Evolutionary conservation across 2,888 invertebrate genomes (phyloP).

Genomic region (Clitarchus hookeri): DNA sequence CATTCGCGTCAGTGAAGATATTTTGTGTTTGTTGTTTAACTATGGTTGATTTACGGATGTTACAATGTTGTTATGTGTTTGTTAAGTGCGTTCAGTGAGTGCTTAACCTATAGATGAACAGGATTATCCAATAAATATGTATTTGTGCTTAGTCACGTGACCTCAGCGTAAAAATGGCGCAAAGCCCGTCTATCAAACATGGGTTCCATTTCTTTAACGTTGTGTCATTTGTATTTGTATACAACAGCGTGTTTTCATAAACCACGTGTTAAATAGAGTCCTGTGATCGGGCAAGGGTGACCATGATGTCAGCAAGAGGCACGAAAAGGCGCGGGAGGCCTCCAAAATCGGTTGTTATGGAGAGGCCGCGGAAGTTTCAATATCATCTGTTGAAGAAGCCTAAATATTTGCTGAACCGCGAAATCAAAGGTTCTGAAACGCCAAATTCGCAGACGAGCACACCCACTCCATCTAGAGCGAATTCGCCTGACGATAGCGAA

Average conservation of each 20-base stretch:
- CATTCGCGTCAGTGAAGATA: slow-evolving; percentile 70
- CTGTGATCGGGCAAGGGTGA: slow-evolving; percentile 64
- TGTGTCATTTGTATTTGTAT: slow-evolving; percentile 80
- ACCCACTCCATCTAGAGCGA: slow-evolving; percentile 78
- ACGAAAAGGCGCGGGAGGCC: slow-evolving; percentile 90
- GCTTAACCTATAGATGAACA: slow-evolving; percentile 35
- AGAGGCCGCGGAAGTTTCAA: slow-evolving; percentile 83
- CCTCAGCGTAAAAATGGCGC: slow-evolving; percentile 64
- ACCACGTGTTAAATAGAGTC: slow-evolving; percentile 70
- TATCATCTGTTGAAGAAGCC: slow-evolving; percentile 90
- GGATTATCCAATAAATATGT: slow-evolving; percentile 32
- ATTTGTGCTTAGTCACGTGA: slow-evolving; percentile 61
- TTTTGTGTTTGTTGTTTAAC: slow-evolving; percentile 66
- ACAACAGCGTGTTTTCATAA: slow-evolving; percentile 75
- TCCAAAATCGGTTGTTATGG: slow-evolving; percentile 84
- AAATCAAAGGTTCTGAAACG: slow-evolving; percentile 62
- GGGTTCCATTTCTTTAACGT: slow-evolving; percentile 62
- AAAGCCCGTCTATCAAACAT: slow-evolving; percentile 62
- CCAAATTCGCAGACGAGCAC: slow-evolving; percentile 71
- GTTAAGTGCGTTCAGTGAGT: slow-evolving; percentile 40
- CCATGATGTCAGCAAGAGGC: slow-evolving; percentile 83
- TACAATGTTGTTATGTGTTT: slow-evolving; percentile 47
- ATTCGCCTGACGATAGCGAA: slow-evolving; percentile 80
- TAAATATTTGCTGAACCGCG: slow-evolving; percentile 78
- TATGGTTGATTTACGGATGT: slow-evolving; percentile 57